A percentile compares a stretch with the other conserved stretches of the same genome.
Conservation (phyloP, 1,140 invertebrate genomes). For the Atopsyche davidsoni region DNA sequence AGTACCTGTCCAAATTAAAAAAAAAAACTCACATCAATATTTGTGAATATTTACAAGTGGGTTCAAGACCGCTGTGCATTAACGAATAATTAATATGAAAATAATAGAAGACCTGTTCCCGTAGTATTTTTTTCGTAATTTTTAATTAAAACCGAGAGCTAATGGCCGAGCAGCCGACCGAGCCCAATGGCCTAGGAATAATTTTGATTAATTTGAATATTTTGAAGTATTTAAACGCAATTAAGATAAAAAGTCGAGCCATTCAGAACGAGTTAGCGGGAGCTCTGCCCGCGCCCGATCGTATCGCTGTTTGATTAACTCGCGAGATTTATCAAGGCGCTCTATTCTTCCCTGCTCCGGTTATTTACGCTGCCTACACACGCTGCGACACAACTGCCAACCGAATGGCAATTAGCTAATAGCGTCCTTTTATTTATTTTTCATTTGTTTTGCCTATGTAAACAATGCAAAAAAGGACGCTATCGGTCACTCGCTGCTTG, state of each 20-base stretch:
- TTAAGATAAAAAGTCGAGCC: constrained; percentile 26
- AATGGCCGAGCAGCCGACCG: constrained; percentile 12
- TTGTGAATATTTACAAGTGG: neutral
- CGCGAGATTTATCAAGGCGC: constrained; percentile 4
- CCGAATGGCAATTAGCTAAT: too few species aligned
- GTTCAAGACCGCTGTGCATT: constrained; percentile 6
- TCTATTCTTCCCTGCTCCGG: too few species aligned
- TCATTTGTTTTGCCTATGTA: too few species aligned
- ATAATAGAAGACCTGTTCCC: constrained; percentile 18
- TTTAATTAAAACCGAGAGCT: constrained; percentile 27
- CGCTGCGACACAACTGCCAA: too few species aligned
- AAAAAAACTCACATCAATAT: too few species aligned
- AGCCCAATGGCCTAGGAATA: constrained; percentile 15
- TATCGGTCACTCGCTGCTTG: too few species aligned
- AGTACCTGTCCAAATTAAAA: too few species aligned
- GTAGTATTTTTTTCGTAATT: constrained; percentile 25
- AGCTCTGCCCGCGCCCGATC: neutral
- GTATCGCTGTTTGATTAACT: neutral
- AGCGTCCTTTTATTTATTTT: too few species aligned
- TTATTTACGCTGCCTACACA: too few species aligned
- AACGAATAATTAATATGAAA: constrained; percentile 26
- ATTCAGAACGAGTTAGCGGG: constrained; percentile 3
- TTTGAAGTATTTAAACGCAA: constrained; percentile 29
- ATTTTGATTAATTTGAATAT: constrained; percentile 31
- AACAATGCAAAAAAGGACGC: too few species aligned